Evolutionary conservation across 2,888 invertebrate species (phyloP).

Genomic region (Hypolimnas misippus): DNA sequence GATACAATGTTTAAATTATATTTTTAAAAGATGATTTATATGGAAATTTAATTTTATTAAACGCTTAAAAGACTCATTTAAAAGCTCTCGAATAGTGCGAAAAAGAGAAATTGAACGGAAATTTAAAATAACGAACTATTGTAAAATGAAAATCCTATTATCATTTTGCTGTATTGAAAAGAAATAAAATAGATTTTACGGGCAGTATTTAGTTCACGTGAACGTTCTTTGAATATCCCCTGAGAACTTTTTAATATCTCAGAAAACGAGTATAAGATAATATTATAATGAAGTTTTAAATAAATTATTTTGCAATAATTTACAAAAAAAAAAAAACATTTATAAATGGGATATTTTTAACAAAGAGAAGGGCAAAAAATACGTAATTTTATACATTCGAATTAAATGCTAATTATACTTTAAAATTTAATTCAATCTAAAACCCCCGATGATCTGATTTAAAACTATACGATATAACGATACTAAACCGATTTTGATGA

Average conservation of each 20-base stretch:
- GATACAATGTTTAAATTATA: neutral
- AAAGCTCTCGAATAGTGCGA: conserved; percentile 22
- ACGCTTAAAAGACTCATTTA: neutral
- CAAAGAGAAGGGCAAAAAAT: no score
- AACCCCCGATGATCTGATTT: no score
- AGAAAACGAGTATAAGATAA: no score
- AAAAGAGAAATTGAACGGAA: conserved; percentile 32
- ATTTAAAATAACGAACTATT: conserved; percentile 40
- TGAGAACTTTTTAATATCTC: neutral
- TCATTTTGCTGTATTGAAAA: conserved; percentile 22
- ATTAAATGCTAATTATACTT: no score
- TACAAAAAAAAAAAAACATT: no score
- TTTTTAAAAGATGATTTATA: neutral
- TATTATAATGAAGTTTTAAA: no score
- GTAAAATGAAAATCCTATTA: conserved; percentile 34
- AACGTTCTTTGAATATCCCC: neutral
- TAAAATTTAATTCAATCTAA: no score
- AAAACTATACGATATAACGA: no score
- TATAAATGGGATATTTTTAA: no score
- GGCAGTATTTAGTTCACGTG: conserved; percentile 3
- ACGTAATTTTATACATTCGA: no score
- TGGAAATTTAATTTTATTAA: neutral
- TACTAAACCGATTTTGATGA: no score
- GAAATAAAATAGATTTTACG: conserved; percentile 6
- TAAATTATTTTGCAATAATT: no score